phyloP scores from a whole-genome alignment of 2,888 invertebrate genomes.

The Drosophila anomalata region DNA sequence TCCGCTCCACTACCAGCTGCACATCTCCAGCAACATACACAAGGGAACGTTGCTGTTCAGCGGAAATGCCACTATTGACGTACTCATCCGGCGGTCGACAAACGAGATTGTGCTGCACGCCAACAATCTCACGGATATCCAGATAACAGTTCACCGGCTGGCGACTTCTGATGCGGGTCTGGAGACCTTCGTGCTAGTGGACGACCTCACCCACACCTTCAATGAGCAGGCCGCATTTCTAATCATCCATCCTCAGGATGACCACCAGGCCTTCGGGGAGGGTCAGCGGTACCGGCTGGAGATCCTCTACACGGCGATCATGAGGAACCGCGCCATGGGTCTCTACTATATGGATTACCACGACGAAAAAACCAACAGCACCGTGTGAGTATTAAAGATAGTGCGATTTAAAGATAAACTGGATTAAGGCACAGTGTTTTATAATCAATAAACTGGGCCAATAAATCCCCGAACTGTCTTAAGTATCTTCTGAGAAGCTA shows the following conservation, averaged over 20 bases:
- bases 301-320: slow-evolving; percentile 86
- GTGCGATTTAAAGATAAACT: neutral
- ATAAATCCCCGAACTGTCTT: neutral
- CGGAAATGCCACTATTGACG: slow-evolving; percentile 80
- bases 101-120: slow-evolving; percentile 81
- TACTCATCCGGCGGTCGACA: slow-evolving; percentile 71
- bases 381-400: slow-evolving; percentile 80
- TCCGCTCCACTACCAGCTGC: slow-evolving; percentile 85
- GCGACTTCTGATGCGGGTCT: slow-evolving; percentile 28
- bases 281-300: slow-evolving; percentile 78
- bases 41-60: slow-evolving; percentile 63
- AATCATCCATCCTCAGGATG: slow-evolving; percentile 71
- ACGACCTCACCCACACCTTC: slow-evolving; percentile 69
- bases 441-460: neutral
- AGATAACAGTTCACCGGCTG: slow-evolving; percentile 69
- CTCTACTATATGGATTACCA: slow-evolving; percentile 87
- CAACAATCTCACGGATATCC: slow-evolving; percentile 68
- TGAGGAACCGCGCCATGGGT: slow-evolving; percentile 87
- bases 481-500: neutral
- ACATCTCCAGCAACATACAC: slow-evolving; percentile 78
- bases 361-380: slow-evolving; percentile 70
- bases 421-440: neutral
- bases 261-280: slow-evolving; percentile 75
- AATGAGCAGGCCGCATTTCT: slow-evolving; percentile 66
- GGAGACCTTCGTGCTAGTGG: slow-evolving; percentile 46